These are phyloP conservation scores for Electrophaes corylata DNA, from an alignment of 2,888 invertebrate genomes.

Conservation along the genomic window DNA sequence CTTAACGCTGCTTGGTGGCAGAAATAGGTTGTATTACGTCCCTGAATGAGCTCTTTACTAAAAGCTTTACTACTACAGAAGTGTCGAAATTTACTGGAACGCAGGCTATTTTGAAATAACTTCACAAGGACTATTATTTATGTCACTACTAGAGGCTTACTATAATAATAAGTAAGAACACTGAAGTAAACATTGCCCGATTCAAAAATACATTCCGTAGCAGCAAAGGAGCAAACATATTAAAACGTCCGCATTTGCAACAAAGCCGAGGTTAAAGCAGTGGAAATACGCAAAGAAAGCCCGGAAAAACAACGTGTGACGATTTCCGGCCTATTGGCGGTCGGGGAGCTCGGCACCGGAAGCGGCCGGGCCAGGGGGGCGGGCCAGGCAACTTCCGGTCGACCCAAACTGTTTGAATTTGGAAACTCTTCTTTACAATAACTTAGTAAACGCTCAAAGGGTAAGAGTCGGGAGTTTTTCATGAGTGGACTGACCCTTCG, in stretches of 20 bases:
- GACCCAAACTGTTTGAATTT: slow-evolving; percentile 30
- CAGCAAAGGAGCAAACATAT: slow-evolving; percentile 22
- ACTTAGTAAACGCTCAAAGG: slow-evolving; percentile 37
- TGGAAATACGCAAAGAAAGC: slow-evolving; percentile 43
- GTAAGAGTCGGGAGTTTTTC: slow-evolving; percentile 28
- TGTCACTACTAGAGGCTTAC: no score
- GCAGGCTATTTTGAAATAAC: no score
- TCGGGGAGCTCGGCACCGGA: slow-evolving; percentile 41
- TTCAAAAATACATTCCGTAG: slow-evolving; percentile 5
- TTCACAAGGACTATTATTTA: no score
- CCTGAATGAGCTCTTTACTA: no score
- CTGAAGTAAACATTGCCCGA: no score
- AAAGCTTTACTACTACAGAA: no score
- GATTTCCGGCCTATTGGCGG: slow-evolving; percentile 49
- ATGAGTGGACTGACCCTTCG: slow-evolving; percentile 32
- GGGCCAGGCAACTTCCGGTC: slow-evolving; percentile 43
- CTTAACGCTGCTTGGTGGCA: no score
- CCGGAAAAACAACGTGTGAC: slow-evolving; percentile 46
- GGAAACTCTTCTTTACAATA: slow-evolving; percentile 36
- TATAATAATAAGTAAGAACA: no score
- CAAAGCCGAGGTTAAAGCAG: slow-evolving; percentile 37
- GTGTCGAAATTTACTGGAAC: no score
- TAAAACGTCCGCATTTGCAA: slow-evolving; percentile 26
- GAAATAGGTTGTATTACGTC: no score
- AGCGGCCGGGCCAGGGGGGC: slow-evolving; percentile 28